A percentile compares a stretch with the other conserved stretches of the same genome.
These are phyloP conservation scores for Euwallacea similis DNA, from an alignment of 1,140 invertebrate species.

Conservation along the genomic window DNA sequence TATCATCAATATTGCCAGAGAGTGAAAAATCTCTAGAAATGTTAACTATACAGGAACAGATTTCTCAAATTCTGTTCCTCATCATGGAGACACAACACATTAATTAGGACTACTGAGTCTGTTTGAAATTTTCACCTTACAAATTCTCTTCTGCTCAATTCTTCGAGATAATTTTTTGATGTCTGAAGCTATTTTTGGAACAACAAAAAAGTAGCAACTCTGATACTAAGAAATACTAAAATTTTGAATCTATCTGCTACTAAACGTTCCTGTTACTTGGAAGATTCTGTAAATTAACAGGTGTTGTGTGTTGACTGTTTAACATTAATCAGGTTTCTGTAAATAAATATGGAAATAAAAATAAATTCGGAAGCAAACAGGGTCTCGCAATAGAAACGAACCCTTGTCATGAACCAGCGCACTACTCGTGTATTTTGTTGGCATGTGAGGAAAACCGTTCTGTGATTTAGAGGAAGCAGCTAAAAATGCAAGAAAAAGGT, in stretches of 20 bases:
- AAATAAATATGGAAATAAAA: background rate
- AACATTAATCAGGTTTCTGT: background rate
- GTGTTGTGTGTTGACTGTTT: background rate
- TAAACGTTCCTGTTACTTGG: background rate
- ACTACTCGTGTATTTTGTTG: background rate
- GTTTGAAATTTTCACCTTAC: no score
- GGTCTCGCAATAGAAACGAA: slow-evolving; percentile 16
- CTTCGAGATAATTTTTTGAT: no score
- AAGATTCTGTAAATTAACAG: background rate
- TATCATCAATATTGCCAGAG: no score
- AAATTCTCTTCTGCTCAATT: no score
- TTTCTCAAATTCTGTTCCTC: no score
- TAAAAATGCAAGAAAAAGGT: slow-evolving; percentile 17
- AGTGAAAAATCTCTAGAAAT: no score
- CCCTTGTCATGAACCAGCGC: background rate
- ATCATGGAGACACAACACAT: no score
- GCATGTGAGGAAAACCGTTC: slow-evolving; percentile 4
- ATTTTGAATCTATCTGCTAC: background rate
- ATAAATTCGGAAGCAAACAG: slow-evolving; percentile 22
- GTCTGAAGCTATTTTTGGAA: background rate
- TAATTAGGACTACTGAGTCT: no score
- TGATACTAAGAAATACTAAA: background rate
- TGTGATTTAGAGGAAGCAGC: slow-evolving; percentile 38
- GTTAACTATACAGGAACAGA: no score
- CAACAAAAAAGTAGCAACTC: background rate